These are phyloP conservation scores for Antheraea pernyi DNA, from an alignment of 1,140 invertebrate genomes.

Conservation along the genomic window DNA sequence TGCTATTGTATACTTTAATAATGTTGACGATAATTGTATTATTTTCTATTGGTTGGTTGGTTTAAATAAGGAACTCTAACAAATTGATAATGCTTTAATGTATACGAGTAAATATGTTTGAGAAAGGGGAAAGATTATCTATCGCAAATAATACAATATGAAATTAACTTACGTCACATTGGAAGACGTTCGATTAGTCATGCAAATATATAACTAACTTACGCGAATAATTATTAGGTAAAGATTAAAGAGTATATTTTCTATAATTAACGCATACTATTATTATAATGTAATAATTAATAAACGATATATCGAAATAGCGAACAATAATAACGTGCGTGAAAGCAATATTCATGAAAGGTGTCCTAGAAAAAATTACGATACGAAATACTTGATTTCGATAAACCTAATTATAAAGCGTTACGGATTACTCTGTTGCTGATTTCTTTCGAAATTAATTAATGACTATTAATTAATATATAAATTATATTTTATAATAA, in stretches of 20 bases:
- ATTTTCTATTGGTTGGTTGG: no score
- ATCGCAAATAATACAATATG: conserved; percentile 21
- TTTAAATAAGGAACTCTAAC: no score
- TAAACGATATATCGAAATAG: conserved; percentile 40
- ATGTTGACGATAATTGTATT: no score
- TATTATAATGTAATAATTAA: conserved; percentile 29
- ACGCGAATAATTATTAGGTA: conserved; percentile 42
- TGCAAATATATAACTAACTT: conserved; percentile 65
- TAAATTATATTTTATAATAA: no score
- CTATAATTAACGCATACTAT: neutral
- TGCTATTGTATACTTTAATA: no score
- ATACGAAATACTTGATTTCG: conserved; percentile 73
- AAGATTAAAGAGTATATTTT: conserved; percentile 27
- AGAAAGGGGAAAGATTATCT: neutral
- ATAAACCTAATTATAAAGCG: conserved; percentile 78
- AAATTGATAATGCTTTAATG: no score
- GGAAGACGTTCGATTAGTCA: conserved; percentile 75
- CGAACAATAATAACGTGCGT: conserved; percentile 50
- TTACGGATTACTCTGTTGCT: conserved; percentile 65
- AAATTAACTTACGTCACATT: conserved; percentile 70
- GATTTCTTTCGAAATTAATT: conserved; percentile 9
- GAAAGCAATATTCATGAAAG: conserved; percentile 53
- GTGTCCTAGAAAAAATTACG: conserved; percentile 62
- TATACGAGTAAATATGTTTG: neutral
- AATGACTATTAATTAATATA: neutral